Evolutionary conservation across 2,113 vertebrate genomes (phyloP).

Genomic region (Cyprinus carpio): DNA sequence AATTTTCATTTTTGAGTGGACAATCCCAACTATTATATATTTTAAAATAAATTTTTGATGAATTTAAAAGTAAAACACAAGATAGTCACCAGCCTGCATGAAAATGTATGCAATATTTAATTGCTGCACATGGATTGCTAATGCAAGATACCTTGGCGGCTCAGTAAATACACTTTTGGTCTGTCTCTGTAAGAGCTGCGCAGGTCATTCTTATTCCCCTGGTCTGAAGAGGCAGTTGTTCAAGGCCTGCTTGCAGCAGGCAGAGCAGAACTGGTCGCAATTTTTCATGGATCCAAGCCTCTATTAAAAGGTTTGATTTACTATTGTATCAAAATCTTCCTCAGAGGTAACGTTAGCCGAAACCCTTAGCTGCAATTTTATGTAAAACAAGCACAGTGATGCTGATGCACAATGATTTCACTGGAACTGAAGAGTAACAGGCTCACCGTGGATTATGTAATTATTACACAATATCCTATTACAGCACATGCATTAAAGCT

Average conservation of each 20-base stretch:
- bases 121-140: background rate
- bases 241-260: no score
- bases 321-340: background rate
- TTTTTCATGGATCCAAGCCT: background rate
- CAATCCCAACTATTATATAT: background rate
- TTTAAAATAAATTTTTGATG: background rate
- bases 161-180: background rate
- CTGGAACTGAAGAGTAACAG: background rate
- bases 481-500: background rate
- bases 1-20: background rate
- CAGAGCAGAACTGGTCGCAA: no score
- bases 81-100: background rate
- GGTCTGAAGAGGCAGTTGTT: no score
- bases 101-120: background rate
- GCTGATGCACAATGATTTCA: slow-evolving; percentile 1
- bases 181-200: background rate
- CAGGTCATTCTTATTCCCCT: background rate
- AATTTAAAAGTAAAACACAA: background rate
- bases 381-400: background rate
- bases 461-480: background rate
- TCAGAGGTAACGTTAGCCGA: background rate
- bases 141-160: background rate
- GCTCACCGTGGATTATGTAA: background rate
- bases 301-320: no score
- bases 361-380: background rate